Base-by-base conservation (phyloP, 2,113 vertebrate genomes). In the Pantherophis guttatus region DNA sequence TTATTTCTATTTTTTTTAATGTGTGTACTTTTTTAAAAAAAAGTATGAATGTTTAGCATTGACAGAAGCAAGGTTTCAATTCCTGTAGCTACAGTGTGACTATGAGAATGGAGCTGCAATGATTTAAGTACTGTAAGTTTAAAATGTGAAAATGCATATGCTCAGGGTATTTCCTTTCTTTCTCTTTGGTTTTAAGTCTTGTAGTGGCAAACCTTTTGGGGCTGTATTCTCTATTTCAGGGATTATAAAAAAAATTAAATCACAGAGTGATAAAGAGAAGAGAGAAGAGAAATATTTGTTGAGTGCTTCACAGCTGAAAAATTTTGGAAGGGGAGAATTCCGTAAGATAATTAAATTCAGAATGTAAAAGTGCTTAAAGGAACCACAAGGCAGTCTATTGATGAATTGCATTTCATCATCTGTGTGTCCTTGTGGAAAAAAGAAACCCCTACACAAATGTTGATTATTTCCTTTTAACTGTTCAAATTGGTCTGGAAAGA, bases 381-480 rank as follows among this genome's bases (percentile, higher is more conserved):
- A 81, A 44, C 7, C n/a, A 81, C 75, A 81, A 44, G n/a, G 75
- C 33, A 81, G 50, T 55, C 70, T 55, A 57, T 39, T 44, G 33
- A 33, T 70, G 21, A 50, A 58, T 21, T 85, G 15, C 39, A 86
- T 13, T 54, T 48, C 52, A 86, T 58, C 70, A 62, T 86, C 55
- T 86, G 3, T 19, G 24, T 19, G 33, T 55, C 88, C 26, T 88
- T 81, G 93, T 94, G 58, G 94, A 95, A 96, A 96, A 96, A 65
- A 96, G 95, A 94, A 8, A 19, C n/a, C 33, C 3, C 17, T 19
- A 95, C 95, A 94, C 92, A 94, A 95, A 94, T 95, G 96, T 70
- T 94, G 95, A 94, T 97, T 95, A 94, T 97, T 98, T 97, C 97
- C 97, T 96, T 92, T 96, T 92, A 91, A 93, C 96, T 96, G 87